Base-by-base conservation (phyloP, 2,797 vertebrate species). In the Hirundo rustica region DNA sequence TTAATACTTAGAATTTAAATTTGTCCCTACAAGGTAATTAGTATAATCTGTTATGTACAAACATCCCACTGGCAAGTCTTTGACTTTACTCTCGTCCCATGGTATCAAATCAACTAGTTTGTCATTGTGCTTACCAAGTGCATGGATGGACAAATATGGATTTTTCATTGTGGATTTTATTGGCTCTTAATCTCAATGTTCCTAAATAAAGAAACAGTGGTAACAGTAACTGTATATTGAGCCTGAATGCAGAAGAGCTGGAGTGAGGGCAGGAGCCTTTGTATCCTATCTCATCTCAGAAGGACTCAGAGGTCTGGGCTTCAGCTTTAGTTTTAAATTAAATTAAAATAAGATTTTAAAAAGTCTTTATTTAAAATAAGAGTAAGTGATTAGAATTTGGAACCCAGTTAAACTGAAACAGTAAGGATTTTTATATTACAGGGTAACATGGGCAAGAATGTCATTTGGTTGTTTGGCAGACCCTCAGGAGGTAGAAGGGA, bases 1-100 rank as follows among this genome's bases (percentile, higher is more conserved):
- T 96, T 95, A 96, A 96, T 86, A 93, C 38, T 76, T 80, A 74
- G 88, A 95, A 74, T 95, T 91, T 91, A 70, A 93, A 92, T 95
- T 96, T 97, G 84, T 67, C 47, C 66, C 60, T 86, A 90, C 34
- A 57, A 92, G 91, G 89, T 97, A 95, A 97, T 97, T 96, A 95
- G 85, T 93, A 50, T 93, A 95, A 96, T 92, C 93, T 88, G 61
- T 91, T 95, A 71, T 92, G 65, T 93, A 93, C 68, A 76, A 96
- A 92, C 89, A 89, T 75, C 76, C 72, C 51, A 40, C 70, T 96
- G 93, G 88, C 89, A 97, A 78, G 57, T 73, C 65, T 95, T 91
- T 89, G 80, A 93, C 89, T 97, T 97, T 93, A 92, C 84, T 95
- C 75, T 86, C 67, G 80, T 75, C 78, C 62, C 79, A 40, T 94